A percentile compares a stretch with the other conserved stretches of the same genome.
These are phyloP conservation scores for Drosophila nannoptera DNA, from an alignment of 1,140 invertebrate species.

Conservation along the genomic window DNA sequence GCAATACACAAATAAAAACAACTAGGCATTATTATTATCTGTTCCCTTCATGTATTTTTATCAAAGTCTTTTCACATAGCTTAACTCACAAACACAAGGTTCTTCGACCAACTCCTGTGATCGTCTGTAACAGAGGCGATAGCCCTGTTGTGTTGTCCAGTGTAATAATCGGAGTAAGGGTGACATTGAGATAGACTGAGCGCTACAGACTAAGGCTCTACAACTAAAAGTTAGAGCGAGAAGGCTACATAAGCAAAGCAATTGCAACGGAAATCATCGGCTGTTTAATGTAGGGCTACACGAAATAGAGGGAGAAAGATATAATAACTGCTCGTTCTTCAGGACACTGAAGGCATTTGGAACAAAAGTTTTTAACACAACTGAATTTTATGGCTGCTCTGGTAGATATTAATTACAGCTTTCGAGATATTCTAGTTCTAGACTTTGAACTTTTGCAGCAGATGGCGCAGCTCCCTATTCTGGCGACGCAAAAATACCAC, in stretches of 20 bases:
- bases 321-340: no score
- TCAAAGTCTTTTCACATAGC: no score
- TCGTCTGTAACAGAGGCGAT: no score
- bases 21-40: no score
- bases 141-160: neutral
- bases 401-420: neutral
- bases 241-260: no score
- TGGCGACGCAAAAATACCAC: constrained; percentile 80
- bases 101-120: no score
- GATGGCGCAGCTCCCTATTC: constrained; percentile 80
- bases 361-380: neutral
- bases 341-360: no score
- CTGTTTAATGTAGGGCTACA: neutral
- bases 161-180: neutral
- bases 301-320: constrained; percentile 2
- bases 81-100: no score
- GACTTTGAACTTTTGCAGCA: constrained; percentile 78
- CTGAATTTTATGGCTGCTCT: constrained; percentile 5
- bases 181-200: neutral
- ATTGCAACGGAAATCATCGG: no score
- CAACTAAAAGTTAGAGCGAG: no score
- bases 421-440: constrained; percentile 8
- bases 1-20: no score
- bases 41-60: no score
- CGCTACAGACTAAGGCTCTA: neutral